Evolutionary conservation across 2,113 vertebrate genomes (phyloP).

Genomic region (Poecile atricapillus): DNA sequence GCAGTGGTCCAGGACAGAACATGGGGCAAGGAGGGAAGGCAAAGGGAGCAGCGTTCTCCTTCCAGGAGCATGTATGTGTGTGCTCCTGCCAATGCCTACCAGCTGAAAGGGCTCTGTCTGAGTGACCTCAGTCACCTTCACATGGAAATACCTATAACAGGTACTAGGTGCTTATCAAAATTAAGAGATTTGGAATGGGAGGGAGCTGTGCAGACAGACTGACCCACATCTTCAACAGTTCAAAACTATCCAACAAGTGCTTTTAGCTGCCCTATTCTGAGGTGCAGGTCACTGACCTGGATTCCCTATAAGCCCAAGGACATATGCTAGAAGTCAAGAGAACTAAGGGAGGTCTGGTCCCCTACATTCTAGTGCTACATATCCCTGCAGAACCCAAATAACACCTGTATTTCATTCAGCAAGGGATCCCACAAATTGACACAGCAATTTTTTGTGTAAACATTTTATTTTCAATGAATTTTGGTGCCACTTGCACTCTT

Average conservation of each 20-base stretch:
- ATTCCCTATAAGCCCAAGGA: background rate
- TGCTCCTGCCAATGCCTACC: background rate
- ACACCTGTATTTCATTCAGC: background rate
- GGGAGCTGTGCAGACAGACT: background rate
- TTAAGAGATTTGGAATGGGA: background rate
- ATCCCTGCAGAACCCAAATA: background rate
- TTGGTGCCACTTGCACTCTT: background rate
- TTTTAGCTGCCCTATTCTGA: background rate
- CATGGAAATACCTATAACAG: background rate
- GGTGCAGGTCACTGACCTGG: background rate
- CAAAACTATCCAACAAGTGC: background rate
- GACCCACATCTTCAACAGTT: background rate
- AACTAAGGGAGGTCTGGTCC: background rate
- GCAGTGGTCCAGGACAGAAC: background rate
- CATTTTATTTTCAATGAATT: background rate
- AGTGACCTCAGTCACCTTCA: background rate
- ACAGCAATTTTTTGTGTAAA: background rate
- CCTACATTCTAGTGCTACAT: background rate
- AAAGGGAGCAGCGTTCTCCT: background rate
- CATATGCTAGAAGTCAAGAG: background rate
- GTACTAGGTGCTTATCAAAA: background rate
- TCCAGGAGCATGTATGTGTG: background rate
- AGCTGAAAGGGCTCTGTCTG: background rate
- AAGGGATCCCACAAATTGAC: background rate
- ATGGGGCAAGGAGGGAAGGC: background rate